phyloP scores from a whole-genome alignment of 2,797 vertebrate species.

The Psittacula echo region DNA sequence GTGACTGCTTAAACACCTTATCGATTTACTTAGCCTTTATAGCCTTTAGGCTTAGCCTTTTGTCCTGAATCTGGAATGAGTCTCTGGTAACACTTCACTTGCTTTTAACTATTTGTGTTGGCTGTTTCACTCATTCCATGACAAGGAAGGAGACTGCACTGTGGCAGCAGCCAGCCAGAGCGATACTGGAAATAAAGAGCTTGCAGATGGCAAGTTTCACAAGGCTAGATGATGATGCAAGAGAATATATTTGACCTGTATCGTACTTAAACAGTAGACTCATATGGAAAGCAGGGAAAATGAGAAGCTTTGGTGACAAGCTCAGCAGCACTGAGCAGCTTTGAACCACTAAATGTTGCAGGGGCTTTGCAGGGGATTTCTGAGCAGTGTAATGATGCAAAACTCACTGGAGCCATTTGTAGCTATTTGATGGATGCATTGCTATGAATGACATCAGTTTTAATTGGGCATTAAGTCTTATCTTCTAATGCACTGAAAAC shows the following conservation, averaged over 20 bases:
- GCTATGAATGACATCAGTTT: neutral
- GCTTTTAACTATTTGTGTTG: slow-evolving; percentile 9
- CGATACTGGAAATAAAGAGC: neutral
- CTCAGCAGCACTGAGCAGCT: neutral
- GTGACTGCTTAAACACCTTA: slow-evolving; percentile 55
- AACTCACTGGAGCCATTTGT: slow-evolving; percentile 20
- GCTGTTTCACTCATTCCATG: neutral
- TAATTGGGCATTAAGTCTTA: neutral
- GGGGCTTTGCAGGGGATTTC: slow-evolving; percentile 15
- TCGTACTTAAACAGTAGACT: neutral
- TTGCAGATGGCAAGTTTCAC: neutral
- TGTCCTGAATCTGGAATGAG: slow-evolving; percentile 20
- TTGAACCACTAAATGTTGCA: neutral
- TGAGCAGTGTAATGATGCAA: neutral
- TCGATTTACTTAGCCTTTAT: neutral
- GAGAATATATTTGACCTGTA: neutral
- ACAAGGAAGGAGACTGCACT: neutral
- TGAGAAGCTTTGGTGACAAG: neutral
- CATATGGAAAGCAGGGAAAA: neutral
- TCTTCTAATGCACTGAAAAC: neutral
- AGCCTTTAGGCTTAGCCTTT: slow-evolving; percentile 53
- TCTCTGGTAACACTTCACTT: neutral
- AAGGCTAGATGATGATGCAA: neutral
- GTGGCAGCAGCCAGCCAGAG: neutral
- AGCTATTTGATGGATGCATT: slow-evolving; percentile 6